These are phyloP conservation scores for Hofmannophila pseudospretella DNA, from an alignment of 2,888 invertebrate genomes.

Conservation along the genomic window DNA sequence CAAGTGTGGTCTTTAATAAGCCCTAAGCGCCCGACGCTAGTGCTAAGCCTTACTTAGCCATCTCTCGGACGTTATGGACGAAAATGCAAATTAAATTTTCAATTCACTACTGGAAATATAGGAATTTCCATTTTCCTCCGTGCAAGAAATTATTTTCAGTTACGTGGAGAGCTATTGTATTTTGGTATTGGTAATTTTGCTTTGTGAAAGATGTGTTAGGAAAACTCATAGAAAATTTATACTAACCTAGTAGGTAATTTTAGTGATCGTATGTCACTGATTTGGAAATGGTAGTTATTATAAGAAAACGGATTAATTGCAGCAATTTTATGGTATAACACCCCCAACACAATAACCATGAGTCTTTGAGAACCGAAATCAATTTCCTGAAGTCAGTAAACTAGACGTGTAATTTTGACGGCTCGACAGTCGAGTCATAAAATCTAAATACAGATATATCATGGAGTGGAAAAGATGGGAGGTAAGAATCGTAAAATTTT, in stretches of 20 bases:
- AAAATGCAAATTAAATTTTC: constrained; percentile 35
- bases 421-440: constrained; percentile 30
- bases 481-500: constrained; percentile 57
- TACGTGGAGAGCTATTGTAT: too few relatives aligned
- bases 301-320: too few relatives aligned
- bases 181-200: too few relatives aligned
- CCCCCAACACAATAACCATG: too few relatives aligned
- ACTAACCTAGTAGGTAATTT: too few relatives aligned
- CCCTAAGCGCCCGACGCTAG: constrained; percentile 21
- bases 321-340: too few relatives aligned
- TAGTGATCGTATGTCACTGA: too few relatives aligned
- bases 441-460: constrained; percentile 28
- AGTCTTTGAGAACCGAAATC: too few relatives aligned
- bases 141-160: constrained; percentile 11
- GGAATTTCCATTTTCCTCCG: constrained; percentile 16
- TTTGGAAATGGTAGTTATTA: too few relatives aligned
- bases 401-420: constrained; percentile 26
- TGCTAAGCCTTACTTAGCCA: constrained; percentile 36
- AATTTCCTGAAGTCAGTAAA: not conserved
- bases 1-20: constrained; percentile 26
- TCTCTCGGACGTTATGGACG: constrained; percentile 28
- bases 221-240: too few relatives aligned
- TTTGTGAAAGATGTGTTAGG: too few relatives aligned
- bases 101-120: constrained; percentile 19
- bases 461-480: constrained; percentile 27